Percentiles rank a stretch among this genome's conserved stretches.
phyloP scores from a whole-genome alignment of 1,140 invertebrate species.

The Drosophila lacertosa region DNA sequence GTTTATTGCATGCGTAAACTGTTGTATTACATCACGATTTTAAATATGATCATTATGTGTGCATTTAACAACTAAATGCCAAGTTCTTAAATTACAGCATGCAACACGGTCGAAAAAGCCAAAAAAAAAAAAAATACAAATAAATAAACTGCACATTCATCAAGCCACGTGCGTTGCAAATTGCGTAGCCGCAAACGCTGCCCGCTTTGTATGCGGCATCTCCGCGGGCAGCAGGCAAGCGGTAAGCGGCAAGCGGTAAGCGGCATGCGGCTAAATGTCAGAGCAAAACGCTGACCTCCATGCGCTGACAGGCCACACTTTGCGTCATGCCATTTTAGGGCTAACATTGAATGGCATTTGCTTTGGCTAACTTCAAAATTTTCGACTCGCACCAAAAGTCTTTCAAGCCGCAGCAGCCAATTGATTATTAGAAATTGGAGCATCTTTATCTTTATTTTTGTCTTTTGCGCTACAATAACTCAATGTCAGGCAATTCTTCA shows the following conservation, averaged over 20 bases:
- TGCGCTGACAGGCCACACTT: constrained; percentile 55
- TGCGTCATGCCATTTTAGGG: constrained; percentile 71
- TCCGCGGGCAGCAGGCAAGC: too few species aligned
- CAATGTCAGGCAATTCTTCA: constrained; percentile 28
- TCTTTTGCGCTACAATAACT: constrained; percentile 22
- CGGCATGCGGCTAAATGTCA: constrained; percentile 66
- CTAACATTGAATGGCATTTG: constrained; percentile 59
- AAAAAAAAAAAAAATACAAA: constrained; percentile 2
- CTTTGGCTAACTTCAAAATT: constrained; percentile 20
- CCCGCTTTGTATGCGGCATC: constrained; percentile 33
- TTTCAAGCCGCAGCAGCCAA: constrained; percentile 31
- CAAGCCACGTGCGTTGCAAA: constrained; percentile 75
- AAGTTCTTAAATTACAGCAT: constrained; percentile 63
- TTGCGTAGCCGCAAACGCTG: constrained; percentile 55
- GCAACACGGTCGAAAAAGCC: neutral
- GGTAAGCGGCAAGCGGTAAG: constrained; percentile 35
- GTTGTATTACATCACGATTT: constrained; percentile 60
- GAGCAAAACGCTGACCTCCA: constrained; percentile 69
- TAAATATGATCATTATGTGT: constrained; percentile 69
- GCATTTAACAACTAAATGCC: constrained; percentile 65
- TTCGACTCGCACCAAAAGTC: constrained; percentile 3
- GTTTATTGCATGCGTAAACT: constrained; percentile 52
- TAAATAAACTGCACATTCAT: constrained; percentile 49
- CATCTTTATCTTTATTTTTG: constrained; percentile 33
- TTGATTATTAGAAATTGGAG: constrained; percentile 44